Percentiles rank a stretch among this genome's conserved stretches.
Evolutionary conservation across 2,888 invertebrate genomes (phyloP).

Genomic region (Drosophila tripunctata): DNA sequence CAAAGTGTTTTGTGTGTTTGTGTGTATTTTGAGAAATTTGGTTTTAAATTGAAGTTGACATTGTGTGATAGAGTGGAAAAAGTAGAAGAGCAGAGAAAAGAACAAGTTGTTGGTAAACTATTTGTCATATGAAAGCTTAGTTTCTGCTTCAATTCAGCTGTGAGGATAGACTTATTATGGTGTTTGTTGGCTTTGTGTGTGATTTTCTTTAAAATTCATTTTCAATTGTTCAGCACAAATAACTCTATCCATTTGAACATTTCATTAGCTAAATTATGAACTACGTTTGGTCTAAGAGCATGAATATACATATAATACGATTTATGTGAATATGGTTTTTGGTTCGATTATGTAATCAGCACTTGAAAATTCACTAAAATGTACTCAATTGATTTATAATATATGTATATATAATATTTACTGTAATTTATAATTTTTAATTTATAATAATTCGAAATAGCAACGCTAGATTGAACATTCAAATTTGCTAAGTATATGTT

Average conservation of each 20-base stretch:
- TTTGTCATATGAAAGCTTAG: slow-evolving; percentile 40
- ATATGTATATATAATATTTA: slow-evolving; percentile 28
- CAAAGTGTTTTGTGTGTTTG: slow-evolving; percentile 19
- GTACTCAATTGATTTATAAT: slow-evolving; percentile 44
- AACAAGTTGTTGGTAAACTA: slow-evolving; percentile 68
- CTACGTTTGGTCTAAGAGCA: slow-evolving; percentile 69
- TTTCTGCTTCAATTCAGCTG: slow-evolving; percentile 43
- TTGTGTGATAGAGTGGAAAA: slow-evolving; percentile 63
- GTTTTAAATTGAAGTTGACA: slow-evolving; percentile 27
- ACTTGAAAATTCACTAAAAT: slow-evolving; percentile 78
- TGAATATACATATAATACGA: slow-evolving; percentile 58
- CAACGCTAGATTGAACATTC: slow-evolving; percentile 76
- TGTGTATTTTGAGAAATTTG: slow-evolving; percentile 1
- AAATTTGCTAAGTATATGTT: slow-evolving; percentile 74
- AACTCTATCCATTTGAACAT: slow-evolving; percentile 55
- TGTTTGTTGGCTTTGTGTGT: slow-evolving; percentile 1
- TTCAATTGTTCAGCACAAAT: slow-evolving; percentile 42
- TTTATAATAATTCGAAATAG: slow-evolving; percentile 52
- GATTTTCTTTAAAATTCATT: too few relatives aligned
- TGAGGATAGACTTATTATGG: slow-evolving; percentile 57
- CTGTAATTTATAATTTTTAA: slow-evolving; percentile 31
- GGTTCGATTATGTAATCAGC: slow-evolving; percentile 67
- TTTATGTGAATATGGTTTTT: slow-evolving; percentile 14
- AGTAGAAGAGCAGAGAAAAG: slow-evolving; percentile 82
- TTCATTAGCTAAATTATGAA: slow-evolving; percentile 59